Conservation (phyloP, 1,140 invertebrate species). For the Coelopa frigida region DNA sequence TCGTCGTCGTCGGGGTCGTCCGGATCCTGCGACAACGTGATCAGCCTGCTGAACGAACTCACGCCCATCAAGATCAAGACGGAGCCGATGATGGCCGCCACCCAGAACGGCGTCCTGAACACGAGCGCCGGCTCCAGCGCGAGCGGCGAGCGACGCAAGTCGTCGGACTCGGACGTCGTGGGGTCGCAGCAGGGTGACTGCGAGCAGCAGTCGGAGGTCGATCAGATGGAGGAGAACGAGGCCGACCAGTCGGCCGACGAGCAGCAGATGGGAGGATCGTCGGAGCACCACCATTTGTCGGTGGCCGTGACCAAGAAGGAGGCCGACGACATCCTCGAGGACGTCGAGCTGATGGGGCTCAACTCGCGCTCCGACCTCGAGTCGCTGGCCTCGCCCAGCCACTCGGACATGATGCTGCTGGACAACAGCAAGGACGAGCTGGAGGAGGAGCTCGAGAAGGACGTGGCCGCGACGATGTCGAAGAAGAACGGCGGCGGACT, state of each 20-base stretch:
- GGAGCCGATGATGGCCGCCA: conserved; percentile 23
- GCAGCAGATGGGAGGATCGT: neutral
- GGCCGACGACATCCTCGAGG: conserved; percentile 38
- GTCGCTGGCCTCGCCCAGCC: conserved; percentile 60
- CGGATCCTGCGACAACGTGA: conserved; percentile 18
- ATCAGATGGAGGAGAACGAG: conserved; percentile 16
- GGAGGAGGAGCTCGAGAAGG: conserved; percentile 51
- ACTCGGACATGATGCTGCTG: conserved; percentile 52
- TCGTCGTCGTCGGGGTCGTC: too few species aligned
- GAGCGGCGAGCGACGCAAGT: conserved; percentile 25
- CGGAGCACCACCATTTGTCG: neutral
- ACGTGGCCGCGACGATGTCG: conserved; percentile 47
- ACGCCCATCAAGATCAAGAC: conserved; percentile 38
- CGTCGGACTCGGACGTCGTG: conserved; percentile 25
- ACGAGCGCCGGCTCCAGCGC: conserved; percentile 1
- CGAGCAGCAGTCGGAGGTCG: conserved; percentile 20
- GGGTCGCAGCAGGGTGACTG: conserved; percentile 16
- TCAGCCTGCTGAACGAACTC: conserved; percentile 37
- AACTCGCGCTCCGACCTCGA: conserved; percentile 40
- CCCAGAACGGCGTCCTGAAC: conserved; percentile 11
- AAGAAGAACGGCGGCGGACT: conserved; percentile 41
- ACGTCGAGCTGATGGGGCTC: conserved; percentile 36
- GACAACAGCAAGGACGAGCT: conserved; percentile 61
- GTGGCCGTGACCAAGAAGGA: conserved; percentile 35
- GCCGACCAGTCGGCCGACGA: conserved; percentile 5